Conservation (phyloP, 2,113 vertebrate genomes). For the Nanorana parkeri region DNA sequence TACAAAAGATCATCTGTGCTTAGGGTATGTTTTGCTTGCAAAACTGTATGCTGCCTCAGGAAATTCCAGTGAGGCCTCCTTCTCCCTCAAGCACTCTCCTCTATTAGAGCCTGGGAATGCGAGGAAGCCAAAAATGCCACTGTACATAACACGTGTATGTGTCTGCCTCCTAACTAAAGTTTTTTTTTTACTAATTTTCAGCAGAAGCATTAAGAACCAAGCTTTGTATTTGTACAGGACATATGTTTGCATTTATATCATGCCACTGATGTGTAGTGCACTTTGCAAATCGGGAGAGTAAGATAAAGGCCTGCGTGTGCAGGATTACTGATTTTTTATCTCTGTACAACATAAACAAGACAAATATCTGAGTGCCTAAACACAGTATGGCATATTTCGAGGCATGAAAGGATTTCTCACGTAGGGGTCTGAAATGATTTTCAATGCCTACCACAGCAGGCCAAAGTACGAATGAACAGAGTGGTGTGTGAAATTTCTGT, state of each 20-base stretch:
- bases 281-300: neutral
- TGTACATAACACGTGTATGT: constrained; percentile 39
- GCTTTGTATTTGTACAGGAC: constrained; percentile 17
- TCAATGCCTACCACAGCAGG: neutral
- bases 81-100: constrained; percentile 22
- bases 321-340: constrained; percentile 29
- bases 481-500: neutral
- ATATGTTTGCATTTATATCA: constrained; percentile 29
- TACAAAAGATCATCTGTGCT: constrained; percentile 56
- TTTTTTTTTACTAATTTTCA: constrained; percentile 17
- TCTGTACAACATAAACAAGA: constrained; percentile 17
- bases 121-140: constrained; percentile 47
- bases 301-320: constrained; percentile 15
- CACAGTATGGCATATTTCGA: neutral
- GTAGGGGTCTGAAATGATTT: constrained; percentile 17
- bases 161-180: constrained; percentile 28
- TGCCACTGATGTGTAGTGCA: constrained; percentile 1
- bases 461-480: neutral
- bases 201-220: constrained; percentile 15
- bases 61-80: constrained; percentile 52
- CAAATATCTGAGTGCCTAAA: constrained; percentile 7
- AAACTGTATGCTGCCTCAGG: constrained; percentile 45
- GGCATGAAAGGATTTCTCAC: constrained; percentile 13
- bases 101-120: constrained; percentile 36
- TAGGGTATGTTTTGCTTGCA: constrained; percentile 47